Evolutionary conservation across 1,140 invertebrate genomes (phyloP).

Genomic region (Gryon sp.): DNA sequence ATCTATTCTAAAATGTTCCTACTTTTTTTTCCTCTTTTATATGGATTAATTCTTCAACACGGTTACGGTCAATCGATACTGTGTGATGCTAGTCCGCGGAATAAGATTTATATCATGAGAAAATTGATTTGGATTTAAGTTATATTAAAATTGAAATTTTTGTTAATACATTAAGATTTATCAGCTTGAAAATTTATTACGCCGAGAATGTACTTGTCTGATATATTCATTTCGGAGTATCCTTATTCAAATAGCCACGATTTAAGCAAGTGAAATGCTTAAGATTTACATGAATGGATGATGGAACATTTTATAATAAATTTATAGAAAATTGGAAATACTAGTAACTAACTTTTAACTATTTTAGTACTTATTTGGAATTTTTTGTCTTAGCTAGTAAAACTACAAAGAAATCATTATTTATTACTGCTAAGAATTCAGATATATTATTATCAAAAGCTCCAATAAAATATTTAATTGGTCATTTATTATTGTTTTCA

Average conservation of each 20-base stretch:
- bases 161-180: conserved; percentile 44
- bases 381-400: too few relatives aligned
- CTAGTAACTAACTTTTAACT: too few relatives aligned
- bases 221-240: conserved; percentile 36
- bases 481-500: too few relatives aligned
- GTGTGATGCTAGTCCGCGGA: conserved; percentile 8
- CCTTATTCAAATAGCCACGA: conserved; percentile 42
- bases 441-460: too few relatives aligned
- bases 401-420: too few relatives aligned
- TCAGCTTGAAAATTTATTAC: conserved; percentile 49
- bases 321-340: too few relatives aligned
- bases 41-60: conserved; percentile 42
- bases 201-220: conserved; percentile 33
- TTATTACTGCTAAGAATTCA: too few relatives aligned
- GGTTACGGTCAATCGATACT: conserved; percentile 32
- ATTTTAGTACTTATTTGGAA: too few relatives aligned
- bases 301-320: too few relatives aligned
- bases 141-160: conserved; percentile 59
- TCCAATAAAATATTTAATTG: too few relatives aligned
- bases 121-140: conserved; percentile 58
- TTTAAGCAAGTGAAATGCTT: conserved; percentile 33
- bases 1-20: conserved; percentile 33
- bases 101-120: conserved; percentile 41
- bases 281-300: conserved; percentile 38
- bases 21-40: conserved; percentile 38